phyloP scores from a whole-genome alignment of 2,888 invertebrate species.

The Epinotia nisella region DNA sequence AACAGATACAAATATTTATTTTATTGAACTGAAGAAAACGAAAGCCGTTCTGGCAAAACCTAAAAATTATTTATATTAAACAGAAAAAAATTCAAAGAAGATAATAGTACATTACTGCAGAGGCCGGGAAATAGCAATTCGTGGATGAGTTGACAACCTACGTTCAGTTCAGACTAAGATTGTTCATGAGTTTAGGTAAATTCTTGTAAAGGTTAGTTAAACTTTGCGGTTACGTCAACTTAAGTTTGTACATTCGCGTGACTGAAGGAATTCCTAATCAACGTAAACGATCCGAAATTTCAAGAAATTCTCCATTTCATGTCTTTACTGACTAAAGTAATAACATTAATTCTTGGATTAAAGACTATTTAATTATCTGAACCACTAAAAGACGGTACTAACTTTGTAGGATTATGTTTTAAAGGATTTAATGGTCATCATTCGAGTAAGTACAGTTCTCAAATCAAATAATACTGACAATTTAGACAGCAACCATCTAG shows the following conservation, averaged over 20 bases:
- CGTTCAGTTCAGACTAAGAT: neutral
- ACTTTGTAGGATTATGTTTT: neutral
- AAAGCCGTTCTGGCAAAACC: no score
- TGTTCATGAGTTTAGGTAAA: neutral
- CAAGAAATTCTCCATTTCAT: neutral
- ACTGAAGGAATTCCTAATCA: slow-evolving; percentile 4
- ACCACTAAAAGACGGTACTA: neutral
- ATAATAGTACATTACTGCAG: no score
- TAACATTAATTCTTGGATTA: neutral
- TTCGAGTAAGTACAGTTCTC: no score
- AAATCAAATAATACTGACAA: no score
- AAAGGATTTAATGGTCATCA: neutral
- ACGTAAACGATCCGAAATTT: slow-evolving; percentile 13
- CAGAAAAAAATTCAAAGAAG: no score
- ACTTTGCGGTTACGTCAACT: slow-evolving; percentile 1
- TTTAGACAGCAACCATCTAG: no score
- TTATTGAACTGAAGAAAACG: no score
- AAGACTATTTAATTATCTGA: neutral
- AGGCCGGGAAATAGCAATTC: no score
- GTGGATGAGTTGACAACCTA: no score
- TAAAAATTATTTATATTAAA: no score
- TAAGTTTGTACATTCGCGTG: neutral
- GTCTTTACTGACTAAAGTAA: slow-evolving; percentile 9
- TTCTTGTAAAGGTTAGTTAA: neutral
- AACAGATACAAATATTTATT: no score